Percentiles rank a stretch among this genome's conserved stretches.
These are phyloP conservation scores for Naso thynnoides DNA, from an alignment of 2,797 vertebrate species.

Conservation along the genomic window DNA sequence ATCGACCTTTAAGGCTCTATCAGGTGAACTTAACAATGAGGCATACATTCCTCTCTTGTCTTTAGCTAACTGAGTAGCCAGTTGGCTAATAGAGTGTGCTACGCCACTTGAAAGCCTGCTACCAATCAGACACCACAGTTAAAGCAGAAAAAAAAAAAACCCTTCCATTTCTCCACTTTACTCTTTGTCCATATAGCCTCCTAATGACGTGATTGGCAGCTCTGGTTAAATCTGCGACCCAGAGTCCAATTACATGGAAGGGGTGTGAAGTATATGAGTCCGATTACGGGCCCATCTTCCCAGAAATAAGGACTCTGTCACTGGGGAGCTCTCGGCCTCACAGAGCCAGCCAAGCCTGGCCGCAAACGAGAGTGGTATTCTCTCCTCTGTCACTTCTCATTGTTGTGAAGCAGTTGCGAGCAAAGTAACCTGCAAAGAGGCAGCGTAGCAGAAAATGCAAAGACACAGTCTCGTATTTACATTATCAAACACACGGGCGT, in stretches of 20 bases:
- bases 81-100: neutral
- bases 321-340: slow-evolving; percentile 62
- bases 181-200: slow-evolving; percentile 41
- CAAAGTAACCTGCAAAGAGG: slow-evolving; percentile 55
- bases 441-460: slow-evolving; percentile 47
- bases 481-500: slow-evolving; percentile 35
- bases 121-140: slow-evolving; percentile 1
- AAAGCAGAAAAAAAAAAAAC: slow-evolving; percentile 3
- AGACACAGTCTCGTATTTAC: slow-evolving; percentile 43
- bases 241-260: slow-evolving; percentile 72
- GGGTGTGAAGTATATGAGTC: slow-evolving; percentile 66
- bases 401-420: slow-evolving; percentile 60
- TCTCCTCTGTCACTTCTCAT: slow-evolving; percentile 78
- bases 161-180: slow-evolving; percentile 29
- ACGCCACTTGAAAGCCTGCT: slow-evolving; percentile 12
- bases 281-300: slow-evolving; percentile 74
- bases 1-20: too few species aligned
- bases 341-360: slow-evolving; percentile 64
- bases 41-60: neutral
- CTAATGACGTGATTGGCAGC: slow-evolving; percentile 58
- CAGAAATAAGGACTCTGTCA: slow-evolving; percentile 71
- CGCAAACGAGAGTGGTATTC: slow-evolving; percentile 63
- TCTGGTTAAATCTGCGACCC: slow-evolving; percentile 57
- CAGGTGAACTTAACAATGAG: too few species aligned
- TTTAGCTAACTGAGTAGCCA: neutral